phyloP scores from a whole-genome alignment of 2,797 vertebrate species.

The Rhynchotus rufescens region DNA sequence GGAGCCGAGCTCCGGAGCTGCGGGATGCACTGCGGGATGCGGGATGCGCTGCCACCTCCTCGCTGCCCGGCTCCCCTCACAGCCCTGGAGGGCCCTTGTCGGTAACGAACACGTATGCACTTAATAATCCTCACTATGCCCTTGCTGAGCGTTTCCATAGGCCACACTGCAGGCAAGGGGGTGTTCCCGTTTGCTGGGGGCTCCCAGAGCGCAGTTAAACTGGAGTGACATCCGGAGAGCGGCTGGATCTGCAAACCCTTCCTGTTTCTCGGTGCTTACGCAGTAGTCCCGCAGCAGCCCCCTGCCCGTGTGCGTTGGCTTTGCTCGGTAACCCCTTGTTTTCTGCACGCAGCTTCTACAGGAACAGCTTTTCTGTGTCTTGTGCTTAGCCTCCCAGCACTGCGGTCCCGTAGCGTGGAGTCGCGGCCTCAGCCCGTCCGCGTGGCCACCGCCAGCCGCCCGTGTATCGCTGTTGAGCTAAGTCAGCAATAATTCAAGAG shows the following conservation, averaged over 20 bases:
- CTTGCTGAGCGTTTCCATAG: neutral
- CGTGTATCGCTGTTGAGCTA: neutral
- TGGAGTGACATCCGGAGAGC: neutral
- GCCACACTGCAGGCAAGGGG: neutral
- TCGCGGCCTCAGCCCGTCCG: neutral
- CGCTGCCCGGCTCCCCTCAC: neutral
- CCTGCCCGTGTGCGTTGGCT: neutral
- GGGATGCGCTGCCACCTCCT: too few species aligned
- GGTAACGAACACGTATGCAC: neutral
- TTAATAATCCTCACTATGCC: neutral
- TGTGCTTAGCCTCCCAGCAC: neutral
- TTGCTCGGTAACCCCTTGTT: neutral
- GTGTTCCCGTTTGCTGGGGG: too few species aligned
- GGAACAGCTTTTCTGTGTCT: neutral
- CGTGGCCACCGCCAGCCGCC: neutral
- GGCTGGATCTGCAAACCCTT: neutral
- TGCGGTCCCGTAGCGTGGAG: neutral
- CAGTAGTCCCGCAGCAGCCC: neutral
- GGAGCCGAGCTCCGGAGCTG: too few species aligned
- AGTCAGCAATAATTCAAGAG: conserved; percentile 29
- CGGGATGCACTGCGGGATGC: too few species aligned
- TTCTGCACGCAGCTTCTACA: neutral
- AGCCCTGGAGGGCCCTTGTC: neutral
- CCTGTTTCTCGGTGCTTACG: neutral
- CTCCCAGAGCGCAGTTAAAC: too few species aligned